phyloP scores from a whole-genome alignment of 2,888 invertebrate genomes.

The Xestobium rufovillosum region DNA sequence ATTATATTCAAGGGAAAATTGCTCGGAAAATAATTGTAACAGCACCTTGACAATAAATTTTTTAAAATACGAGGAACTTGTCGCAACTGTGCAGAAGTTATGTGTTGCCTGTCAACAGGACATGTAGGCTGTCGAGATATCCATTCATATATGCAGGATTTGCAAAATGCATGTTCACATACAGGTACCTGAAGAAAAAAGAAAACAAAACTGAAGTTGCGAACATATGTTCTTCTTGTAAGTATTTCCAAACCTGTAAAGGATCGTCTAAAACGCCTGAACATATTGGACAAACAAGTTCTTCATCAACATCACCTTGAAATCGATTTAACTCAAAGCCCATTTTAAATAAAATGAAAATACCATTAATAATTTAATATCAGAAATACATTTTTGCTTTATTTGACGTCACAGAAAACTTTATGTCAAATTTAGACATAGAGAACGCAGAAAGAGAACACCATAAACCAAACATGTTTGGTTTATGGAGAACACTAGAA shows the following conservation, averaged over 20 bases:
- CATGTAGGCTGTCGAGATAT: constrained; percentile 88
- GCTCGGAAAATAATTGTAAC: constrained; percentile 9
- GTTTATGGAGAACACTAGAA: too few species aligned
- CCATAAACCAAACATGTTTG: too few species aligned
- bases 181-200: constrained; percentile 67
- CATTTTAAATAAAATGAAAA: constrained; percentile 50
- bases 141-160: constrained; percentile 92
- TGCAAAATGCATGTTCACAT: constrained; percentile 95
- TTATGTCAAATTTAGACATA: too few species aligned
- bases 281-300: constrained; percentile 93
- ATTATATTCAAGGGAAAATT: constrained; percentile 1
- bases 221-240: too few species aligned
- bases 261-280: constrained; percentile 93
- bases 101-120: constrained; percentile 86
- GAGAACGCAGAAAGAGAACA: too few species aligned
- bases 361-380: background rate
- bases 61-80: constrained; percentile 89
- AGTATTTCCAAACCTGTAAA: constrained; percentile 61
- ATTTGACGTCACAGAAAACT: too few species aligned
- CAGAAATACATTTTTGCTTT: background rate
- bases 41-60: constrained; percentile 77
- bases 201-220: too few species aligned
- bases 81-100: constrained; percentile 82
- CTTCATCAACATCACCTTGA: constrained; percentile 94
- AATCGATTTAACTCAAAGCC: constrained; percentile 92